Evolutionary conservation across 2,888 invertebrate species (phyloP), one percentile per base, ranked within the genome.

Genomic region (Ormyrus thymus): DNA sequence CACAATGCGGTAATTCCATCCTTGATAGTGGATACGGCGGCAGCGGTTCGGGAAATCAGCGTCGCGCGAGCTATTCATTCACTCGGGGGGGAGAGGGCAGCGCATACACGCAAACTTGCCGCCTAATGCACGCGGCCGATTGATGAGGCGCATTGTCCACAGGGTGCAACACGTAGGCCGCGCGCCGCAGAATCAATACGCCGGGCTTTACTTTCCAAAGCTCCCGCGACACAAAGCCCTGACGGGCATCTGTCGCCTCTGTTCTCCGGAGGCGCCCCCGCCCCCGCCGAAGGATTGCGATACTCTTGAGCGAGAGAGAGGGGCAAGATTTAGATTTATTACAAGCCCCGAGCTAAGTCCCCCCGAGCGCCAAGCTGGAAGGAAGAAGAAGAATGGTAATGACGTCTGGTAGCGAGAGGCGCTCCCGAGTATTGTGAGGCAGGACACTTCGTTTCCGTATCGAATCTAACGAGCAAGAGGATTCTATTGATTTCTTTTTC

Each of bases 91-190:
- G 11, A 1, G 56, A 11, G 6, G 1, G 56, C 9, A 56, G 9
- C 4, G 29, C 56, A n/a, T 56, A 13, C 13, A n/a, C 15, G n/a
- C n/a, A n/a, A 10, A 56, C 56, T n/a, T n/a, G 29, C 29, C 29
- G 29, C 29, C 29, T 29, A 13, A 9, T 15, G 7, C 58, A 7
- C 58, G 58, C 15, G 8, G 8, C 29, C 71, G 61, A 71, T 71
- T 71, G 70, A 61, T n/a, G 48, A 69, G 53, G 46, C 56, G 69
- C 58, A 69, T 58, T 58, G 69, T 69, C 29, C 29, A 29, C 29
- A 29, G 29, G 29, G 29, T 11, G 66, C 66, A 66, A 66, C 66
- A 66, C 66, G 66, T 66, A 66, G 66, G 66, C 66, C 66, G 53
- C 65, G 53, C 66, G 53, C 65, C 51, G 11, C 53, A 48, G 48